Evolutionary conservation across 64 coral and sea anemone genomes (phyloP).

Genomic region (Catalaphyllia jardinei): DNA sequence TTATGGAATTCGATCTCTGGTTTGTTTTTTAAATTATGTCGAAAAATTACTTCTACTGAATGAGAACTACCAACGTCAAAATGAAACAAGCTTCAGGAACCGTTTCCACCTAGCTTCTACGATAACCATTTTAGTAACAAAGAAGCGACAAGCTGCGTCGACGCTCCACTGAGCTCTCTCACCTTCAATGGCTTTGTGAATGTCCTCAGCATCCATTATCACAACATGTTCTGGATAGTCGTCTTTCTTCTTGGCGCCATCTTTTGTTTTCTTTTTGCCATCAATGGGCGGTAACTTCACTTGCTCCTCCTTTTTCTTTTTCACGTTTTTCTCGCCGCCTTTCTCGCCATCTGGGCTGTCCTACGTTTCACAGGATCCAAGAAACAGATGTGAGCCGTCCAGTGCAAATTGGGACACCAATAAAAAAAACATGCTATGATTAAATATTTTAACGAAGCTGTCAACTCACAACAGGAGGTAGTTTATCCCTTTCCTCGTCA

Average conservation of each 20-base stretch:
- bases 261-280: constrained; percentile 16
- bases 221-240: constrained; percentile 57
- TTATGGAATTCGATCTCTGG: no score
- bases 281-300: constrained; percentile 65
- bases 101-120: no score
- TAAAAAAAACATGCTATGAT: not conserved
- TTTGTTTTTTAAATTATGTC: no score
- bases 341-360: constrained; percentile 44
- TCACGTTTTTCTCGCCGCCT: constrained; percentile 1
- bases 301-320: constrained; percentile 49
- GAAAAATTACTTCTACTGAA: no score
- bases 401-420: not conserved
- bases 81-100: no score
- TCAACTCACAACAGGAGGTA: constrained; percentile 48
- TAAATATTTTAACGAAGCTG: not conserved
- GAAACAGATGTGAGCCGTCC: not conserved
- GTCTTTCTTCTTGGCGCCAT: constrained; percentile 44
- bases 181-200: constrained; percentile 71
- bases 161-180: not conserved
- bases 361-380: not conserved
- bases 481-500: constrained; percentile 26
- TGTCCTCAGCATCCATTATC: constrained; percentile 60
- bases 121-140: no score
- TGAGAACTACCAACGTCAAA: no score
- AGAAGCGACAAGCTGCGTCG: not conserved